Evolutionary conservation across 2,113 vertebrate species (phyloP), one percentile per base, ranked within the genome.

Genomic region (Aleadryas rufinucha): DNA sequence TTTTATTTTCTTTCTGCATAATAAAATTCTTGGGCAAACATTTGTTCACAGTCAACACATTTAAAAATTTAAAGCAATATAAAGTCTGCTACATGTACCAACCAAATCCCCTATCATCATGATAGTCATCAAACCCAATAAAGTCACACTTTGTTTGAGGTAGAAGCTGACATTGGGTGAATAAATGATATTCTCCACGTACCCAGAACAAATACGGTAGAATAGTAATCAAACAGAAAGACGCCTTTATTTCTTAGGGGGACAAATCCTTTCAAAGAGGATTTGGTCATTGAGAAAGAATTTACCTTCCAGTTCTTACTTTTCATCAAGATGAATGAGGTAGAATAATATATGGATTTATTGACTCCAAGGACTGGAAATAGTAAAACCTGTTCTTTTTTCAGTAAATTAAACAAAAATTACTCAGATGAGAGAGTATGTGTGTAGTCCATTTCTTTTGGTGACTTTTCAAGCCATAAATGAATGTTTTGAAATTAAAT

Each of bases 331-430:
- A 90, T 80, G 47, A 70, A 93, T 84, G 50, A 87, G 79, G 47
- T 72, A 27, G 35, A 84, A 71, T 65, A 75, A 84, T 93, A 90
- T 84, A 86, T 69, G 37, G 66, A 91, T 76, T 96, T 93, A 96
- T 93, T 88, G 63, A 57, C 65, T 96, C 42, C 74, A 37, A 66
- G 33, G 35, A 84, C 65, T 92, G 66, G 78, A 85, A 91, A 91
- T 22, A 92, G 85, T 83, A 87, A 94, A 88, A 57, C 14, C 27
- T 65, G 17, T 6, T 24, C 3, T 68, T 89, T 77, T 95, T 83
- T 84, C 63, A 82, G 59, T 94, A 95, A 94, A 95, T 94, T 93
- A 85, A 93, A 76, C 23, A 87, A 69, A 94, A 87, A 79, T 79
- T 84, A 83, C 21, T 72, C 57, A 72, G 78, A 93, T 94, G 47